phyloP scores from a whole-genome alignment of 2,888 invertebrate genomes.

The Thera britannica region DNA sequence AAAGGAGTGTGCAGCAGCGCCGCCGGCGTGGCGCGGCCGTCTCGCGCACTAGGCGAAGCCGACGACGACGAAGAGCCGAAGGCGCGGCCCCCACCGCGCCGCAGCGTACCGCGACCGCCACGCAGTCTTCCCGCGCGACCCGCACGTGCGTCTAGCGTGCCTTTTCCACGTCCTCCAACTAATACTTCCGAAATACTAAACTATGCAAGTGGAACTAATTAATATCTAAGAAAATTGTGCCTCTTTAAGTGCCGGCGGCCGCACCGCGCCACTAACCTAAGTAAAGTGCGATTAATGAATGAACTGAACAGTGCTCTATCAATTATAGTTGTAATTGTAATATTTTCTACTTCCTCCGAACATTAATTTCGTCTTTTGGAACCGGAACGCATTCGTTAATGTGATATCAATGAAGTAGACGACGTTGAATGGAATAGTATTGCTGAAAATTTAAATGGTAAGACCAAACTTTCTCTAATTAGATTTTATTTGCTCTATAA shows the following conservation, averaged over 20 bases:
- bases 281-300: slow-evolving; percentile 58
- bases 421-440: slow-evolving; percentile 64
- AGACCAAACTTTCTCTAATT: slow-evolving; percentile 55
- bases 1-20: slow-evolving; percentile 58
- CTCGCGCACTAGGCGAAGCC: slow-evolving; percentile 47
- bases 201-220: slow-evolving; percentile 60
- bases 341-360: slow-evolving; percentile 75
- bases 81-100: slow-evolving; percentile 66
- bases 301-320: slow-evolving; percentile 66
- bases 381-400: slow-evolving; percentile 76
- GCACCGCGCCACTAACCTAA: slow-evolving; percentile 47
- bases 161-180: slow-evolving; percentile 54
- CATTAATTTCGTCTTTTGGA: slow-evolving; percentile 76
- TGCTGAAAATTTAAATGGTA: slow-evolving; percentile 75
- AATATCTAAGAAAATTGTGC: slow-evolving; percentile 51
- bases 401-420: slow-evolving; percentile 61
- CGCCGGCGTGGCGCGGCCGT: slow-evolving; percentile 58
- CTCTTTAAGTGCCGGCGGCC: slow-evolving; percentile 54
- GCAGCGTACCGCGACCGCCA: slow-evolving; percentile 74
- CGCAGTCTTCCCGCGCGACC: slow-evolving; percentile 84
- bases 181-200: slow-evolving; percentile 64
- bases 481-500: slow-evolving; percentile 24
- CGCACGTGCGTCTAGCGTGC: slow-evolving; percentile 81
- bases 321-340: slow-evolving; percentile 76
- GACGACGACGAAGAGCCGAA: slow-evolving; percentile 26